These are phyloP conservation scores for Sardina pilchardus DNA, from an alignment of 2,113 vertebrate genomes.

Conservation along the genomic window DNA sequence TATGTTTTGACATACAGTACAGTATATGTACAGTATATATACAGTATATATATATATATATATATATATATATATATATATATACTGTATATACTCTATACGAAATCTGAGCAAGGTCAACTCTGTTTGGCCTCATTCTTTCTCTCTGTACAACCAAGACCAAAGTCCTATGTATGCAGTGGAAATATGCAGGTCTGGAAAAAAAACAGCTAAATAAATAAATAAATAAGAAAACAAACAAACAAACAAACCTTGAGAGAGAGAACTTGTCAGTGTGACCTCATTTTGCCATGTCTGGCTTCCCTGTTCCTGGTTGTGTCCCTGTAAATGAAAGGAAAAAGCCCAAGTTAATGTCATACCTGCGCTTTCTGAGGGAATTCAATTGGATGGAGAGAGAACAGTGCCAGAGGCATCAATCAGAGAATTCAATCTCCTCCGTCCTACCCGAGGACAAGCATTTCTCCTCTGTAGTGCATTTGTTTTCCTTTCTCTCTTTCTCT, in stretches of 20 bases:
- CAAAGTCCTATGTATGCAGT: neutral
- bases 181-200: neutral
- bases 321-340: neutral
- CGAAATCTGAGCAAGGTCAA: neutral
- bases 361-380: neutral
- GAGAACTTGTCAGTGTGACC: neutral
- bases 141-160: neutral
- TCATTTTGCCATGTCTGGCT: neutral
- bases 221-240: neutral
- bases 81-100: too few species aligned
- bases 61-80: too few species aligned
- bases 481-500: neutral
- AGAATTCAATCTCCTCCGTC: neutral
- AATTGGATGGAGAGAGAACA: neutral
- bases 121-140: neutral
- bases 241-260: neutral
- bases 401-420: neutral
- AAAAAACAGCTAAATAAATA: neutral
- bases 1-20: neutral
- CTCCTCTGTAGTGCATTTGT: neutral
- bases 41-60: too few species aligned
- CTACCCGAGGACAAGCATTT: neutral
- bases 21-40: too few species aligned
- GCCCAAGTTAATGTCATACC: neutral
- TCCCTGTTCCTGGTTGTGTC: neutral